These are phyloP conservation scores for Columba janthina DNA, from an alignment of 2,113 vertebrate genomes.

Conservation along the genomic window DNA sequence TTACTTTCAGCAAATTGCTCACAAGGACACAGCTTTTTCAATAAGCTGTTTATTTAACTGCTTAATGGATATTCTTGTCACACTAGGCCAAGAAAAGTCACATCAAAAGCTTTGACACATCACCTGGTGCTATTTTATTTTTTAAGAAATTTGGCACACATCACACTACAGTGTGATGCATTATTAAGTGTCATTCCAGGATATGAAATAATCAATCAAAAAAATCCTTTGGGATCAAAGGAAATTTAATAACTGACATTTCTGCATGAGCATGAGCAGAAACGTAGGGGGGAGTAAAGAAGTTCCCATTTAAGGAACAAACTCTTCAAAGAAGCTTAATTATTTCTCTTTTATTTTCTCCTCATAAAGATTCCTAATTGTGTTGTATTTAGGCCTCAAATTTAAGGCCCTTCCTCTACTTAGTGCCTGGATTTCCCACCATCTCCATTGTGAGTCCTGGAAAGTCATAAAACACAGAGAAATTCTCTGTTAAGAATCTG, in stretches of 20 bases:
- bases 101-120: slow-evolving; percentile 51
- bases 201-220: slow-evolving; percentile 68
- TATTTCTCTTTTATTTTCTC: slow-evolving; percentile 41
- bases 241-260: slow-evolving; percentile 66
- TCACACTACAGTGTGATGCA: slow-evolving; percentile 19
- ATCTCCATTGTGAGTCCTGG: neutral
- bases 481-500: neutral
- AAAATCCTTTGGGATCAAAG: slow-evolving; percentile 69
- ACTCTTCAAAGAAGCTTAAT: slow-evolving; percentile 46
- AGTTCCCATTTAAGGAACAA: slow-evolving; percentile 60
- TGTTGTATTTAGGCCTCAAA: slow-evolving; percentile 1
- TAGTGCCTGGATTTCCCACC: slow-evolving; percentile 32
- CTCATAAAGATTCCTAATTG: slow-evolving; percentile 57
- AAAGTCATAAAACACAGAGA: slow-evolving; percentile 41
- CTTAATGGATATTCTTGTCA: slow-evolving; percentile 34
- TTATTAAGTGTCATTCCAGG: slow-evolving; percentile 70
- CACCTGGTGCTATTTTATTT: slow-evolving; percentile 1
- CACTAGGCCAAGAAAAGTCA: slow-evolving; percentile 13
- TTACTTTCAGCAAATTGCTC: neutral
- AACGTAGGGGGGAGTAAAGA: neutral
- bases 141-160: slow-evolving; percentile 37
- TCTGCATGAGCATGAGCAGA: slow-evolving; percentile 4
- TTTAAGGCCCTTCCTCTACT: neutral
- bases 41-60: neutral
- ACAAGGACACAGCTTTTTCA: neutral